Percentiles rank a stretch among this genome's conserved stretches.
phyloP scores from a whole-genome alignment of 2,888 invertebrate species.

The Perizoma flavofasciatum region DNA sequence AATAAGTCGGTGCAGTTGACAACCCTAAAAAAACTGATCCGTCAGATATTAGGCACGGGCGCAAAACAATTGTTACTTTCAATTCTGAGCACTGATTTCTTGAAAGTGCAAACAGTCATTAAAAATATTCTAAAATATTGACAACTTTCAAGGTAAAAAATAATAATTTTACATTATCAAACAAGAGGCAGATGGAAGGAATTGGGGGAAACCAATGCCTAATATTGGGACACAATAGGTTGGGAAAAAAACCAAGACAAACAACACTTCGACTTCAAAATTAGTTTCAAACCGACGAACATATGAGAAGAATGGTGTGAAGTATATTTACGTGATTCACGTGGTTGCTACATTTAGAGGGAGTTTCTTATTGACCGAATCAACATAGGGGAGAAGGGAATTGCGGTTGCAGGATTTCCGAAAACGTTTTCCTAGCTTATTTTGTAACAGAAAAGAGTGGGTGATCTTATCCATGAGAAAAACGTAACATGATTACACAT shows the following conservation, averaged over 20 bases:
- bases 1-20: too few relatives aligned
- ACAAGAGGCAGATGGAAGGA: too few relatives aligned
- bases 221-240: too few relatives aligned
- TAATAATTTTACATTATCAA: too few relatives aligned
- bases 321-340: background rate
- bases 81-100: too few relatives aligned
- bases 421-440: constrained; percentile 42
- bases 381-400: constrained; percentile 46
- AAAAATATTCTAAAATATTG: too few relatives aligned
- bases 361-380: constrained; percentile 35
- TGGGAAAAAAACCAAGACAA: background rate
- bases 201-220: too few relatives aligned
- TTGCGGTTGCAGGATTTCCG: constrained; percentile 52
- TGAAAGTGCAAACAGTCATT: too few relatives aligned
- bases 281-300: background rate
- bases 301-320: background rate
- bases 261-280: background rate
- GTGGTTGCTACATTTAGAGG: constrained; percentile 8
- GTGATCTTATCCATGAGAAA: constrained; percentile 1
- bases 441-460: background rate
- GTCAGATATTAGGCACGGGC: too few relatives aligned
- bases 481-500: background rate
- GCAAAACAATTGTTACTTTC: too few relatives aligned
- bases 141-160: too few relatives aligned
- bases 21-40: too few relatives aligned